Base-by-base conservation (phyloP, 2,113 vertebrate genomes). In the Dicrurus megarhynchus region DNA sequence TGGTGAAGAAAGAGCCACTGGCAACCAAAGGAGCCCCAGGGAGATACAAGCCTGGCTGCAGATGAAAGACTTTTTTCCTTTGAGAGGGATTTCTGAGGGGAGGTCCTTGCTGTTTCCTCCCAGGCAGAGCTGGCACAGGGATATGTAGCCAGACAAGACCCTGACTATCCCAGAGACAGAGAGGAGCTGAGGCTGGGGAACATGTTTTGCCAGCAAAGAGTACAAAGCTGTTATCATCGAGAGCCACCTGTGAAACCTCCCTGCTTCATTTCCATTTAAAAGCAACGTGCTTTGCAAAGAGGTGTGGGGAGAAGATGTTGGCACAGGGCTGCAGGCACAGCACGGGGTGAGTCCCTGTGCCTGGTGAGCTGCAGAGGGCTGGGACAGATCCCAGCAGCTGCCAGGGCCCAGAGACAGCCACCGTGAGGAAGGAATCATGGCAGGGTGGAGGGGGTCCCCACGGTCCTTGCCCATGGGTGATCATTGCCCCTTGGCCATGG, bases 391-490 rank as follows among this genome's bases (percentile, higher is more conserved):
- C n/a, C 56, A 59, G 80, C 33, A 73, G 30, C 83, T 52, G 30
- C 6, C 57, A 39, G 24, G 42, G 9, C 37, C 3, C 55, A 53
- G 35, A 26, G 28, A 22, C 33, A 70, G 65, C 20, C 71, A 50
- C 33, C 37, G 3, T 0, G 6, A 16, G 16, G n/a, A n/a, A 26
- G 33, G 22, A 27, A 17, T 11, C 46, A 7, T 0, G 16, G 71
- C 41, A 47, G 76, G 35, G 39, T 39, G 44, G 18, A 44, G 21
- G 22, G 16, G 3, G 16, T 12, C n/a, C 50, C 63, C 81, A 27
- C 0, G 0, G 24, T 19, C 55, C 55, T 73, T 33, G 39, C 19
- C 73, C 1, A 1, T 3, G 22, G 39, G n/a, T 21, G 33, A 8
- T 50, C 44, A n/a, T 2, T 63, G 55, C 28, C 33, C 68, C 30